These are phyloP conservation scores for Microchrysa polita DNA, from an alignment of 2,888 invertebrate species.

Conservation along the genomic window DNA sequence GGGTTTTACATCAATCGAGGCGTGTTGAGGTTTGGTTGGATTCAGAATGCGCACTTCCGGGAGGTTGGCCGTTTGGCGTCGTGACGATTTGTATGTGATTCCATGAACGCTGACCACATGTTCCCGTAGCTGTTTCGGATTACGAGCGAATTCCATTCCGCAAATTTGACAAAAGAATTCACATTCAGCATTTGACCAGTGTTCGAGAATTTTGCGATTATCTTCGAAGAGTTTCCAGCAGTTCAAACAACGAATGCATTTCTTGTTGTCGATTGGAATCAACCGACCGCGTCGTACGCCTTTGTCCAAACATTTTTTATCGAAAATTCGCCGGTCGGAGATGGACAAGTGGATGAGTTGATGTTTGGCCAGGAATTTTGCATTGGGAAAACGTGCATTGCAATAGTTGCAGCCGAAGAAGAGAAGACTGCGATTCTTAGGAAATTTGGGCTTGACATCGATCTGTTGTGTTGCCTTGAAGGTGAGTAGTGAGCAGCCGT, in stretches of 20 bases:
- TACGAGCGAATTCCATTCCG: constrained; percentile 55
- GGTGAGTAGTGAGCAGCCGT: constrained; percentile 33
- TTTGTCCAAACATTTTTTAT: constrained; percentile 53
- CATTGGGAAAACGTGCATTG: constrained; percentile 43
- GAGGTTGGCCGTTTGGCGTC: constrained; percentile 26
- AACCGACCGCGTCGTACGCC: constrained; percentile 55
- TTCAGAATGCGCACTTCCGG: constrained; percentile 40
- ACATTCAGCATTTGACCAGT: constrained; percentile 57
- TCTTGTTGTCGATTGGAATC: constrained; percentile 53
- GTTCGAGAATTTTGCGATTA: constrained; percentile 56
- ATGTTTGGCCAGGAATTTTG: constrained; percentile 55
- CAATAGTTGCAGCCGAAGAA: constrained; percentile 49
- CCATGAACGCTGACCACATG: constrained; percentile 56
- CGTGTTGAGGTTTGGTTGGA: constrained; percentile 45
- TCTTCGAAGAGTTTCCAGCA: constrained; percentile 57
- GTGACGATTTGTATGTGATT: constrained; percentile 54
- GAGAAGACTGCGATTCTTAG: not conserved
- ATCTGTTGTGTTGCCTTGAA: not conserved
- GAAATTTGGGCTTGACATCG: not conserved
- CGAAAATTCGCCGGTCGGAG: constrained; percentile 53
- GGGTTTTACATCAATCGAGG: constrained; percentile 42
- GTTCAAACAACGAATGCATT: constrained; percentile 57
- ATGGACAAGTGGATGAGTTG: constrained; percentile 56
- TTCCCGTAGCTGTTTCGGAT: constrained; percentile 55
- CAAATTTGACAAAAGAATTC: constrained; percentile 58